phyloP scores from a whole-genome alignment of 1,140 invertebrate species.

The Uloborus diversus region DNA sequence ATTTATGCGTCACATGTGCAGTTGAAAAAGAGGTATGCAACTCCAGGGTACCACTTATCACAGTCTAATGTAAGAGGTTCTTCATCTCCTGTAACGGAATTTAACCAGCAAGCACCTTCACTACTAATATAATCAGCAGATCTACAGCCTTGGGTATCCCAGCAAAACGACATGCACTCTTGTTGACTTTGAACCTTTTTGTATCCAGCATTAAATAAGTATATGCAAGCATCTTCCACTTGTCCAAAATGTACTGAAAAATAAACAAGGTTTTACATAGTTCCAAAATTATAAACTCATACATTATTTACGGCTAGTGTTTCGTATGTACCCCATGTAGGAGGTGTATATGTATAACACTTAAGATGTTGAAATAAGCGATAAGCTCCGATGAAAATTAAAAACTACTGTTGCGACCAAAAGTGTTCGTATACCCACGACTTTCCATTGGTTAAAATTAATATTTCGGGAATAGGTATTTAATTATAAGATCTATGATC shows the following conservation, averaged over 20 bases:
- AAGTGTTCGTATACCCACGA: too few relatives aligned
- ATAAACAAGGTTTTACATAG: too few relatives aligned
- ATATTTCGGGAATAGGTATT: too few relatives aligned
- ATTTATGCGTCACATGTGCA: constrained; percentile 30
- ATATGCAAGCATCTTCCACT: constrained; percentile 42
- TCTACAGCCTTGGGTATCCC: constrained; percentile 45
- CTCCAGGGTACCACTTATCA: constrained; percentile 38
- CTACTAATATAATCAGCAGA: constrained; percentile 44
- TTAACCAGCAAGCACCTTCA: constrained; percentile 37
- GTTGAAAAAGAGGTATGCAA: constrained; percentile 41
- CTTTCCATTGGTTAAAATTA: too few relatives aligned
- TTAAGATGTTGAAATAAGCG: too few relatives aligned
- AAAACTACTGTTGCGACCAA: too few relatives aligned
- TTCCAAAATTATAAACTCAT: too few relatives aligned
- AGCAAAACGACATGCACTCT: constrained; percentile 50
- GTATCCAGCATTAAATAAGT: constrained; percentile 41
- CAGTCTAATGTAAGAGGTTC: constrained; percentile 39
- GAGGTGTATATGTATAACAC: too few relatives aligned
- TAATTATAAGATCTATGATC: too few relatives aligned
- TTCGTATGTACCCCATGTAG: too few relatives aligned
- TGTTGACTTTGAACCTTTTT: constrained; percentile 35
- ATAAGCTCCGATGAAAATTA: too few relatives aligned
- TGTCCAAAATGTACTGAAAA: constrained; percentile 43
- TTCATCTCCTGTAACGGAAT: constrained; percentile 43
- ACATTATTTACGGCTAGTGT: too few relatives aligned